A percentile compares a stretch with the other conserved stretches of the same genome.
Conservation (phyloP, 2,797 vertebrate species). For the Anguilla pacifica region DNA sequence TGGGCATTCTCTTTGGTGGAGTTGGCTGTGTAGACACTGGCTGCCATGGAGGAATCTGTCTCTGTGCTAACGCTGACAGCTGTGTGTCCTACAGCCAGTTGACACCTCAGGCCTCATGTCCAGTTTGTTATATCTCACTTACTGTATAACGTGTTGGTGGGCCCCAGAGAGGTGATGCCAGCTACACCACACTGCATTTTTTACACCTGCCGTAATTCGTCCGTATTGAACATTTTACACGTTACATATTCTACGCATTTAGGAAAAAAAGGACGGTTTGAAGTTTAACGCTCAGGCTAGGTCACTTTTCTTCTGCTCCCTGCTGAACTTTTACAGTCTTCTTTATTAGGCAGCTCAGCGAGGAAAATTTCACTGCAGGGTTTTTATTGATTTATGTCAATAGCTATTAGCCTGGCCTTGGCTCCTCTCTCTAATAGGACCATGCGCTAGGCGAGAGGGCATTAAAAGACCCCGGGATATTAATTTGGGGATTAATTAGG, state of each 20-base stretch:
- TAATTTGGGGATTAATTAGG: constrained; percentile 75
- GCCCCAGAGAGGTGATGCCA: constrained; percentile 26
- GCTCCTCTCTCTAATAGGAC: constrained; percentile 61
- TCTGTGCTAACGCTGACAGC: constrained; percentile 42
- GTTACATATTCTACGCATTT: constrained; percentile 63
- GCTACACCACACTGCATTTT: constrained; percentile 36
- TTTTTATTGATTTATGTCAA: constrained; percentile 73
- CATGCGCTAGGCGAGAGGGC: constrained; percentile 54
- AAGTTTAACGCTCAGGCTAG: constrained; percentile 63
- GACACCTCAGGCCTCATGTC: constrained; percentile 60
- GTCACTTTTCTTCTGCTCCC: constrained; percentile 63
- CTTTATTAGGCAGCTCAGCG: constrained; percentile 65
- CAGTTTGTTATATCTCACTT: constrained; percentile 44
- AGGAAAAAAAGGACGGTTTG: constrained; percentile 54
- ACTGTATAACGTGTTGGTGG: constrained; percentile 38
- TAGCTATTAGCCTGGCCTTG: constrained; percentile 67
- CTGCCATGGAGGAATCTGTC: constrained; percentile 56
- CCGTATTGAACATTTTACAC: constrained; percentile 54
- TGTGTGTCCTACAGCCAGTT: constrained; percentile 72
- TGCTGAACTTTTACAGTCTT: constrained; percentile 69
- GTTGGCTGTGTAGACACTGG: background rate
- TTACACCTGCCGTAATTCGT: constrained; percentile 39
- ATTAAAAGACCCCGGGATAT: constrained; percentile 66
- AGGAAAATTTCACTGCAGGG: constrained; percentile 64
- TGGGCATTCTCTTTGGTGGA: background rate